Conservation (phyloP, 2,888 invertebrate species). For the Lypha dubia region DNA sequence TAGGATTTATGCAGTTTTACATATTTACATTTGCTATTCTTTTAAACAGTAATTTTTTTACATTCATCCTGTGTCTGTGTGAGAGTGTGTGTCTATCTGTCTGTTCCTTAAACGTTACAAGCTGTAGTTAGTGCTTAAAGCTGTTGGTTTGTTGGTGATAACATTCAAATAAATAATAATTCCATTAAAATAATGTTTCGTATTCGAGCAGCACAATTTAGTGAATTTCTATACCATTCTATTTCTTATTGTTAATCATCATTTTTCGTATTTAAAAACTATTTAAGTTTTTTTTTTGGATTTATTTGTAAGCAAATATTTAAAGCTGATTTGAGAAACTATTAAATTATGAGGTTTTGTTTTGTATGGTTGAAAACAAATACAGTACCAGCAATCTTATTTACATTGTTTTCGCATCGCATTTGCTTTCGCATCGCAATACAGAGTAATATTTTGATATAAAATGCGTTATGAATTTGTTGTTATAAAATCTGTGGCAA, state of each 20-base stretch:
- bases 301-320: constrained; percentile 44
- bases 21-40: constrained; percentile 45
- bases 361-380: background rate
- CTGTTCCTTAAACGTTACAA: background rate
- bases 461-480: background rate
- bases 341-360: constrained; percentile 43
- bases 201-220: constrained; percentile 23
- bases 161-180: constrained; percentile 7
- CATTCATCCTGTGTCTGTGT: constrained; percentile 14
- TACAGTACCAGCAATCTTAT: too few relatives aligned
- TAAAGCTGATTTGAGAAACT: constrained; percentile 27
- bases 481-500: background rate
- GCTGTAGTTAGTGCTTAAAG: constrained; percentile 3
- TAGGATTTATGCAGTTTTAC: constrained; percentile 42
- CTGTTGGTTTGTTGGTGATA: constrained; percentile 35
- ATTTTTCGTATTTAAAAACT: constrained; percentile 19
- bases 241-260: constrained; percentile 1
- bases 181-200: constrained; percentile 15
- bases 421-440: too few relatives aligned
- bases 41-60: constrained; percentile 27
- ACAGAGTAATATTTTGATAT: constrained; percentile 2
- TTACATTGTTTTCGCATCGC: too few relatives aligned
- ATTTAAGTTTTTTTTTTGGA: constrained; percentile 6
- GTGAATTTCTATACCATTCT: background rate
- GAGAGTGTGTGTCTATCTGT: background rate